Evolutionary conservation across 2,888 invertebrate species (phyloP), one percentile per base, ranked within the genome.

Genomic region (Theodoxus fluviatilis): DNA sequence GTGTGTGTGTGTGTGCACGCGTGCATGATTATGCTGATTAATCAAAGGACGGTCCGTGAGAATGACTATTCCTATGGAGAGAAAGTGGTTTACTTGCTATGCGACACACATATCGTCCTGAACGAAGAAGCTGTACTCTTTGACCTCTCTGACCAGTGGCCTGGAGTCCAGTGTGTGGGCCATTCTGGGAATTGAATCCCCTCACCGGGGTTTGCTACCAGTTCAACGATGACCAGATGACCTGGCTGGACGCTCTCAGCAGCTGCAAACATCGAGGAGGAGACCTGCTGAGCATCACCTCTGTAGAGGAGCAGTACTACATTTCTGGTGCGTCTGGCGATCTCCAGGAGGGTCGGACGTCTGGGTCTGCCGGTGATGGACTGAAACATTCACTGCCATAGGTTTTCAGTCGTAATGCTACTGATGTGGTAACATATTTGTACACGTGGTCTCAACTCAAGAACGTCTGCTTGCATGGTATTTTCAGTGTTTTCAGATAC

Each of bases 151-250:
- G 70, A 71, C 28, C 67, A 79, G 79, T 73, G n/a, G 73, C 75
- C 12, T 76, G 77, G 71, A 77, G 78, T 28, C 69, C 72, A n/a
- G 76, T 75, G 52, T 80, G 80, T 72, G 79, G 80, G 40, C 67
- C 74, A 2, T 75, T 74, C 7, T 81, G 80, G 80, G 79, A 80
- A 49, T 76, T 76, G 38, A 74, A 74, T 52, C 78, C 79, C 2
- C 49, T 72, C 7, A 72, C 78, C 0, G 72, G 74, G 43, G 72
- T 68, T 33, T 81, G 81, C 47, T 81, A 80, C 70, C 75, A 75
- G 72, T 79, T 80, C 55, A 72, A 72, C 35, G 73, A 74, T 38
- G 70, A 77, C 28, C 74, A 75, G 7, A 57, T 78, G 18, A 75
- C 76, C 12, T 81, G 78, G 79, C 66, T 67, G 12, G 79, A 79